A percentile compares a stretch with the other conserved stretches of the same genome.
These are phyloP conservation scores for mouse (Mus musculus) DNA, from an alignment of 2,113 vertebrate genomes.

Conservation along the genomic window GRCm39 chr11:51105501-51106000, in stretches of 20 bases:
- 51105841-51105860: neutral
- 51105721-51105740: too few relatives aligned
- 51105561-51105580: neutral
- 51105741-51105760: neutral
- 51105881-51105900: neutral
- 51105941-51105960: neutral
- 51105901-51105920: neutral
- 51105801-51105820: neutral
- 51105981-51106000: too few relatives aligned
- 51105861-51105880: neutral
- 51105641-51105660: too few relatives aligned
- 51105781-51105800: neutral
- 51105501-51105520: neutral
- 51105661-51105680: neutral
- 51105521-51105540: neutral
- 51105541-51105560: neutral
- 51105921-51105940: accelerated
- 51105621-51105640: neutral
- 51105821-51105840: neutral
- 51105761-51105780: neutral
- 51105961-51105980: neutral
- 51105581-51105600: neutral
- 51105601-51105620: too few relatives aligned
- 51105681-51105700: neutral
- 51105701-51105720: neutral